Percentiles rank a stretch among this genome's conserved stretches.
phyloP scores from a whole-genome alignment of 35 echinoderm and acorn worm species.

The Eucidaris tribuloides region DNA sequence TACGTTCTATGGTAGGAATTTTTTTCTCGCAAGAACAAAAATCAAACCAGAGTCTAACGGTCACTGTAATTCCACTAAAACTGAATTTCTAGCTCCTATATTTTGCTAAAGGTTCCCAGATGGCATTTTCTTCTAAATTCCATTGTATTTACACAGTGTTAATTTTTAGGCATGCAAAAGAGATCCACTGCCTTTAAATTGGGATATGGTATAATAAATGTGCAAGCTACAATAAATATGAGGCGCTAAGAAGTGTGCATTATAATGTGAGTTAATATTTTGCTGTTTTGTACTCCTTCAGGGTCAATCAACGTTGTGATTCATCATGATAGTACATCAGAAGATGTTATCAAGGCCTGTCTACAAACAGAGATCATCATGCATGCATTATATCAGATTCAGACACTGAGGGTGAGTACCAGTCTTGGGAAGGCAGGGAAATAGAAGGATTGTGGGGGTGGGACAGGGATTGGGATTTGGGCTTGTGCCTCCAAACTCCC shows the following conservation, averaged over 20 bases:
- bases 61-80: too few relatives aligned
- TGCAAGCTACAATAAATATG: not conserved
- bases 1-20: too few relatives aligned
- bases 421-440: too few relatives aligned
- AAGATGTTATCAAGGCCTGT: slow-evolving; percentile 75
- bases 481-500: too few relatives aligned
- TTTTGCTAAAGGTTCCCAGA: too few relatives aligned
- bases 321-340: slow-evolving; percentile 59
- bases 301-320: slow-evolving; percentile 75
- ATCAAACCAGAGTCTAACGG: too few relatives aligned
- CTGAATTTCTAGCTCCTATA: too few relatives aligned
- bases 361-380: slow-evolving; percentile 91
- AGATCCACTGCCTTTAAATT: too few relatives aligned
- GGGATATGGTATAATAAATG: not conserved
- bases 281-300: not conserved
- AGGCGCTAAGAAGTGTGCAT: not conserved
- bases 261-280: not conserved
- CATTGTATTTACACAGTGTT: not conserved
- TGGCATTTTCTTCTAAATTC: not conserved
- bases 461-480: too few relatives aligned
- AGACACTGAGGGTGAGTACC: not conserved
- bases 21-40: too few relatives aligned
- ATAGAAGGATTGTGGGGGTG: too few relatives aligned
- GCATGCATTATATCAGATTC: slow-evolving; percentile 2
- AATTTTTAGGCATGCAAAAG: not conserved